A percentile compares a stretch with the other conserved stretches of the same genome.
These are phyloP conservation scores for Etia nguti DNA, from an alignment of 2,113 vertebrate genomes.

Conservation along the genomic window DNA sequence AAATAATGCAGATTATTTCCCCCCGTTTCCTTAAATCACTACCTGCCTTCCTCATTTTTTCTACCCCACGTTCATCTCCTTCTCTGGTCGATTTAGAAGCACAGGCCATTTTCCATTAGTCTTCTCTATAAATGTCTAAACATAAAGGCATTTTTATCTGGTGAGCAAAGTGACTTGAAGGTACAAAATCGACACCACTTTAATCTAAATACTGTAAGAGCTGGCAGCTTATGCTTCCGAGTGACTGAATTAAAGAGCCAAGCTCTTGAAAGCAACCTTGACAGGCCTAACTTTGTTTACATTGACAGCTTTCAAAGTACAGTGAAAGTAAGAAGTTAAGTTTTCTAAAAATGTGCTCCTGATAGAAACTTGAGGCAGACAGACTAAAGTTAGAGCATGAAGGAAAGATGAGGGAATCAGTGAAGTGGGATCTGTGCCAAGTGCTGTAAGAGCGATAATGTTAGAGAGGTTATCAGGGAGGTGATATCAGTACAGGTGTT, in stretches of 20 bases:
- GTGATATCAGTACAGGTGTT: not conserved
- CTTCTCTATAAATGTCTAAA: not conserved
- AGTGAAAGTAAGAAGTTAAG: not conserved
- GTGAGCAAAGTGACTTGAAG: not conserved
- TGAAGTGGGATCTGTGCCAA: not conserved
- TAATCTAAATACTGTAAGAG: not conserved
- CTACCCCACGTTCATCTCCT: not conserved
- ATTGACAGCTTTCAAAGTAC: not conserved
- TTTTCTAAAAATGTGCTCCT: not conserved
- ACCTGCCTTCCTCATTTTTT: not conserved
- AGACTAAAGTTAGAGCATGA: not conserved
- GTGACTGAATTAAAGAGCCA: not conserved
- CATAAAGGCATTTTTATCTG: not conserved
- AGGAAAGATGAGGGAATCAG: not conserved
- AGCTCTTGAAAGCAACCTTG: not conserved
- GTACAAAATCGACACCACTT: not conserved
- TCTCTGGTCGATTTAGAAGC: not conserved
- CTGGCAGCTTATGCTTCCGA: not conserved
- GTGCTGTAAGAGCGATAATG: not conserved
- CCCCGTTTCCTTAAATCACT: not conserved
- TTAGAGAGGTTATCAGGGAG: slow-evolving; percentile 8
- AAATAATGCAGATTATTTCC: not conserved
- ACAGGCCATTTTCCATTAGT: not conserved
- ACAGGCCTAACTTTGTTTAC: not conserved
- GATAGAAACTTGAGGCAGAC: not conserved